Evolutionary conservation across 1,140 invertebrate genomes (phyloP), one percentile per base, ranked within the genome.

Genomic region (Drosophila melanogaster): DNA sequence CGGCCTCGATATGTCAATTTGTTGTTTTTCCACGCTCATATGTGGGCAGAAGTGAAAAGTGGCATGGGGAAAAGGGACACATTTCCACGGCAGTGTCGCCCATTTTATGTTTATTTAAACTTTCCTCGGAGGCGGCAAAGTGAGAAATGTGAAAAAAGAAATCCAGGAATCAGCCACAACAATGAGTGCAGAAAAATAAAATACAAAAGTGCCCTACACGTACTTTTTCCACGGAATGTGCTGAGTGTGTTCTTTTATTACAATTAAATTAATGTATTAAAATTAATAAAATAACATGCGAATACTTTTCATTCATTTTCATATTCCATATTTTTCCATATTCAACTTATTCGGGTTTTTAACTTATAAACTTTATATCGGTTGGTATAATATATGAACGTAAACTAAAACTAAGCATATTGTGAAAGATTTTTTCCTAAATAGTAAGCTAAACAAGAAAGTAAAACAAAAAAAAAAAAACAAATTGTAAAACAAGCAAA

Each of bases 51-150:
- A 22, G 35, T 10, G 30, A 19, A 61, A 62, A 41, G 30, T 43
- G 37, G 35, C n/a, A 4, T 5, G 2, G 15, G 35, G 53, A 58
- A 58, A 41, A 41, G 57, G 53, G 54, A 62, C 65, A 65, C 78
- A 72, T 54, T 47, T 57, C 54, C 40, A 43, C 61, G 55, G 71
- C 26, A 67, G 74, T 86, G 62, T 79, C 83, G 84, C 75, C 66
- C 75, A 87, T 77, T 86, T 87, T 81, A 87, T 86, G 83, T 86
- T 86, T 86, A 86, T 86, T 86, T 86, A 87, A 86, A 79, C 79
- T 79, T 87, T 65, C 10, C 79, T 79, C 57, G 70, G 69, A 74
- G 78, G 78, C 75, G 57, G 57, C 43, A 69, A 86, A 59, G 49
- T 73, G 65, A 85, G 59, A 66, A 74, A 54, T 37, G 40, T 47